Base-by-base conservation (phyloP, 2,888 invertebrate genomes). In the Archaeoteleia sp. region DNA sequence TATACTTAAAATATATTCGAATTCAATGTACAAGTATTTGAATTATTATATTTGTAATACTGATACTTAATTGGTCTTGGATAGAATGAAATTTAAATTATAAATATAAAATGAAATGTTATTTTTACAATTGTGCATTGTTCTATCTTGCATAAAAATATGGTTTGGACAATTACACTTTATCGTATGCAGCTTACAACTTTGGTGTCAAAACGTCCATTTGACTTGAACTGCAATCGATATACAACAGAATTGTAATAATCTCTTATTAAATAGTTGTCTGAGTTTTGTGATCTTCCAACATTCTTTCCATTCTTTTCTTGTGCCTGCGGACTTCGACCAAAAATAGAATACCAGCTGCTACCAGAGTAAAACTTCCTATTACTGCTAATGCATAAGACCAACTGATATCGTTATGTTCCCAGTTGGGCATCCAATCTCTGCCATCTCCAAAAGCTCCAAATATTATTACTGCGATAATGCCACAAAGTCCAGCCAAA, bases 351-450 rank as follows among this genome's bases (percentile, higher is more conserved):
- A 92, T 88, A 6, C 95, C 95, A 6, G 93, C 90, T 1, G 94
- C 91, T 63, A 94, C 88, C 1, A 95, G 87, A 34, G 91, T 84
- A 17, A 95, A 87, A 0, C 93, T 92, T 1, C 96, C 96, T 34
- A 95, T 86, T 1, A 92, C 93, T 10, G 91, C 96, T 25, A 97
- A 87, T 0, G 95, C 97, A 86, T 91, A 98, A 0, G 97, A 95
- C 96, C 97, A 98, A 7, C 96, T 93, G 51, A 97, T 89, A 82
- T 95, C 93, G 86, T 98, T 98, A 83, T 96, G 94, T 78, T 97
- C 95, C 93, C 97, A 95, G 78, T 95, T 91, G 0, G 97, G 97
- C 95, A 98, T 95, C 94, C 97, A 96, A 79, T 95, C 95, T 71
- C 97, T 89, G 2, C 95, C 92, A 85, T 97, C 96, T 1, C 96